phyloP scores from a whole-genome alignment of 2,888 invertebrate genomes.

The Lasiommata megera region DNA sequence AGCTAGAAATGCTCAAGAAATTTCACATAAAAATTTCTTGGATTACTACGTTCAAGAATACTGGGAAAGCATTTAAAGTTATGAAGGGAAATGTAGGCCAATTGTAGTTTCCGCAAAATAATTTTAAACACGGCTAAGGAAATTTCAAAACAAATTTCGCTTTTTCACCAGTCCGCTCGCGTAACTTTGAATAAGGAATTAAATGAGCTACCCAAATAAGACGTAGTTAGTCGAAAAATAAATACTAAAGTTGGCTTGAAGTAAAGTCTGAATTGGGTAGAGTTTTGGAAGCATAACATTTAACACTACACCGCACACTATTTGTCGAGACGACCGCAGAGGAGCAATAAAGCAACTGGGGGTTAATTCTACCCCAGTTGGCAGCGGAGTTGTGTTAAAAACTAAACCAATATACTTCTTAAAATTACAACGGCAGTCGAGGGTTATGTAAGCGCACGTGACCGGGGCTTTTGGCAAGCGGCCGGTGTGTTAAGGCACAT shows the following conservation, averaged over 20 bases:
- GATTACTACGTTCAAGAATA: slow-evolving; percentile 14
- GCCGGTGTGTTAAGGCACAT: slow-evolving; percentile 33
- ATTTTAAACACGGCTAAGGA: slow-evolving; percentile 10
- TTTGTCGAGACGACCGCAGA: slow-evolving; percentile 35
- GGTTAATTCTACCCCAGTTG: slow-evolving; percentile 57
- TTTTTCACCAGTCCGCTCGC: slow-evolving; percentile 5
- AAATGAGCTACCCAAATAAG: slow-evolving; percentile 24
- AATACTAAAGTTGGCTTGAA: slow-evolving; percentile 24
- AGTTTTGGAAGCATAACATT: slow-evolving; percentile 30
- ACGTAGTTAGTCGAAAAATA: slow-evolving; percentile 27
- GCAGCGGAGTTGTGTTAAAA: slow-evolving; percentile 61
- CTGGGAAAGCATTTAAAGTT: slow-evolving; percentile 4
- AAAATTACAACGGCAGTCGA: slow-evolving; percentile 52
- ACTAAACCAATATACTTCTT: slow-evolving; percentile 75
- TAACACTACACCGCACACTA: slow-evolving; percentile 33
- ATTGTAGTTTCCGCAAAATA: slow-evolving; percentile 7
- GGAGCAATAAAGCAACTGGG: slow-evolving; percentile 52
- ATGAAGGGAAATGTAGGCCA: slow-evolving; percentile 14
- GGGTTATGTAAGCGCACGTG: slow-evolving; percentile 63
- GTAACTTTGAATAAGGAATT: slow-evolving; percentile 14
- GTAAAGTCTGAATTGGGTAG: slow-evolving; percentile 22
- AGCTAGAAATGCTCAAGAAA: slow-evolving; percentile 18
- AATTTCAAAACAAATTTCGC: slow-evolving; percentile 16
- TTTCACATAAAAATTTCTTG: slow-evolving; percentile 6
- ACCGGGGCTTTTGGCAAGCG: slow-evolving; percentile 58